Evolutionary conservation across 2,797 vertebrate species (phyloP).

Genomic region (Liparis tanakae): DNA sequence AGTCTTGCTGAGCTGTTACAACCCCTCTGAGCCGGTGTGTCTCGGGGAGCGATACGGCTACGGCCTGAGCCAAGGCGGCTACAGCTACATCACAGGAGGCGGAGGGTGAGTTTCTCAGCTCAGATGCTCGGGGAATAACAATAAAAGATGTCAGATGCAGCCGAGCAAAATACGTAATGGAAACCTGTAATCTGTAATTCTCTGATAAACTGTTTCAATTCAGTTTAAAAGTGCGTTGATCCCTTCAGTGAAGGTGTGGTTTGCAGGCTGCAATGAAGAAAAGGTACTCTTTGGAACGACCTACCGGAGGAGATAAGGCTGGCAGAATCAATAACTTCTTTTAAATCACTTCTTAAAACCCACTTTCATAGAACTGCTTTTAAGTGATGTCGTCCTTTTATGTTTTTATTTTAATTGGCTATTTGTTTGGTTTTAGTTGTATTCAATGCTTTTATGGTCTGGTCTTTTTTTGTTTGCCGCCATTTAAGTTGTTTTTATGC

Average conservation of each 20-base stretch:
- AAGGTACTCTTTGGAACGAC: too few relatives aligned
- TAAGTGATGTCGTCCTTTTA: too few relatives aligned
- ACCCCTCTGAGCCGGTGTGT: conserved; percentile 86
- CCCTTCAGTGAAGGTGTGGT: conserved; percentile 27
- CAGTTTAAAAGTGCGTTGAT: conserved; percentile 24
- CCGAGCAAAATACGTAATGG: conserved; percentile 52
- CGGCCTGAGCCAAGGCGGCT: conserved; percentile 93
- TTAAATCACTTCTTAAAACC: too few relatives aligned
- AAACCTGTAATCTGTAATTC: conserved; percentile 61
- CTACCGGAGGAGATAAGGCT: too few relatives aligned
- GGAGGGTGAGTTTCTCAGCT: conserved; percentile 89
- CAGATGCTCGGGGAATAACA: conserved; percentile 38
- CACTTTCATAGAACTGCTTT: too few relatives aligned
- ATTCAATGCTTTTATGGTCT: too few relatives aligned
- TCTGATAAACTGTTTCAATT: conserved; percentile 55
- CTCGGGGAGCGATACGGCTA: conserved; percentile 97
- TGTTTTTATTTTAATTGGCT: too few relatives aligned
- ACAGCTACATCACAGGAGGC: conserved; percentile 97
- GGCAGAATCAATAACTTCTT: too few relatives aligned
- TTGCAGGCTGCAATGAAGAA: conserved; percentile 19
- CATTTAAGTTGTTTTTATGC: too few relatives aligned
- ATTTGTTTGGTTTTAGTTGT: too few relatives aligned
- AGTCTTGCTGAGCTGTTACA: conserved; percentile 92
- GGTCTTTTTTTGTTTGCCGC: too few relatives aligned
- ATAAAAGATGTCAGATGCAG: conserved; percentile 39